Base-by-base conservation (phyloP, 2,797 vertebrate genomes). In the Tinamus major region DNA sequence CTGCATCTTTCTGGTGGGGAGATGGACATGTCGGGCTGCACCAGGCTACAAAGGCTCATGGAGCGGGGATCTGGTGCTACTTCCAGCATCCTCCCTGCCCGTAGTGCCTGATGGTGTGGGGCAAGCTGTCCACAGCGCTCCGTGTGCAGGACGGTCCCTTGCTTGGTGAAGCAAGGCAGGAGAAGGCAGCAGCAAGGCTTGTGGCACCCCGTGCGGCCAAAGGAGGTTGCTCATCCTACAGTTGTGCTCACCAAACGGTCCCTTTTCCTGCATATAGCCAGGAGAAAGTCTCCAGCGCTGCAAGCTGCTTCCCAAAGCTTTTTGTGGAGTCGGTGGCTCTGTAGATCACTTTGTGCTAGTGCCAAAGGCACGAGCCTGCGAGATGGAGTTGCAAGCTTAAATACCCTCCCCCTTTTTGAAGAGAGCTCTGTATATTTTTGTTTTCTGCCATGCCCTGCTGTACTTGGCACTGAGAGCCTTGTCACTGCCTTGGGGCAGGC, bases 61-160 rank as follows among this genome's bases (percentile, higher is more conserved):
- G 13, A 24, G 4, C 19, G 13, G 19, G n/a, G 10, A 41, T 4
- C 29, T 56, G 10, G 29, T 56, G 27, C 19, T 56, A 17, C 6
- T 33, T 51, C 46, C 0, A 5, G 6, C 16, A 46, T 23, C 13
- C 15, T 7, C 7, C 6, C 9, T 3, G 0, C 4, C 0, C 1
- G 2, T 9, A 17, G 48, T 71, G 71, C 37, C 29, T 6, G 2
- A 13, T 23, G 70, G 42, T 18, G 33, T 78, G 70, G 31, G 31
- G 1, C 35, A 18, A 59, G 14, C 5, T 63, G 6, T 35, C 51
- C 29, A 27, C 51, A 53, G 51, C 29, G 3, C 53, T n/a, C 17
- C 19, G 53, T 10, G 6, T 11, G 53, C 53, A 56, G 53, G 29
- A 31, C 17, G 29, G 29, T 18, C 23, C 1, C 1, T 65, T 0